Evolutionary conservation across 2,797 vertebrate species (phyloP).

Genomic region (Danio jaintianensis): DNA sequence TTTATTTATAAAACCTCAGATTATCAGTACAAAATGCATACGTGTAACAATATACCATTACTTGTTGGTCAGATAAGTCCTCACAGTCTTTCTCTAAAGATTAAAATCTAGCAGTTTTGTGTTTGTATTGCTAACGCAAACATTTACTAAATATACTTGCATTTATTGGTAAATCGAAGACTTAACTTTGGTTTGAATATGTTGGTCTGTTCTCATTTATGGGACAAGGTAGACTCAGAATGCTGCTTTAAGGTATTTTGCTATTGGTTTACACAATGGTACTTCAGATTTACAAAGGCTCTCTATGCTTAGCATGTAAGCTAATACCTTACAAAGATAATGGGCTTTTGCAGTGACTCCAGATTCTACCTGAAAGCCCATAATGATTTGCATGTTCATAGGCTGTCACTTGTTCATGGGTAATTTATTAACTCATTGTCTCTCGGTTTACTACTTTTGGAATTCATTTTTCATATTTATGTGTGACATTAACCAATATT

Average conservation of each 20-base stretch:
- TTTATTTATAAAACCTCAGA: neutral
- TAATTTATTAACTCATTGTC: neutral
- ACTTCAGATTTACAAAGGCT: neutral
- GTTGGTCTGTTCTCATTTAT: neutral
- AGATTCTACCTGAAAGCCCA: conserved; percentile 21
- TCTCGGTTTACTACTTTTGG: neutral
- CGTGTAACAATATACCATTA: neutral
- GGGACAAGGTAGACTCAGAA: neutral
- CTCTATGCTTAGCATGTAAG: neutral
- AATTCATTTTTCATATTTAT: neutral
- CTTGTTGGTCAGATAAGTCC: conserved; percentile 32
- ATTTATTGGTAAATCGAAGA: conserved; percentile 1
- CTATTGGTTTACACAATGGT: too few species aligned
- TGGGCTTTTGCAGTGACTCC: neutral
- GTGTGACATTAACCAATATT: neutral
- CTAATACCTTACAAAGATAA: conserved; percentile 10
- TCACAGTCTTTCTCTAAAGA: conserved; percentile 7
- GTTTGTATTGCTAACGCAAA: neutral
- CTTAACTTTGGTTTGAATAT: neutral
- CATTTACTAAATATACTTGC: neutral
- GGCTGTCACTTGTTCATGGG: neutral
- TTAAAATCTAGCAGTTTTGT: neutral
- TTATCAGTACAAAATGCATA: neutral
- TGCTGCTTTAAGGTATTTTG: neutral
- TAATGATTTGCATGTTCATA: neutral